Evolutionary conservation across 1,140 invertebrate species (phyloP).

Genomic region (Caligus rogercresseyi): DNA sequence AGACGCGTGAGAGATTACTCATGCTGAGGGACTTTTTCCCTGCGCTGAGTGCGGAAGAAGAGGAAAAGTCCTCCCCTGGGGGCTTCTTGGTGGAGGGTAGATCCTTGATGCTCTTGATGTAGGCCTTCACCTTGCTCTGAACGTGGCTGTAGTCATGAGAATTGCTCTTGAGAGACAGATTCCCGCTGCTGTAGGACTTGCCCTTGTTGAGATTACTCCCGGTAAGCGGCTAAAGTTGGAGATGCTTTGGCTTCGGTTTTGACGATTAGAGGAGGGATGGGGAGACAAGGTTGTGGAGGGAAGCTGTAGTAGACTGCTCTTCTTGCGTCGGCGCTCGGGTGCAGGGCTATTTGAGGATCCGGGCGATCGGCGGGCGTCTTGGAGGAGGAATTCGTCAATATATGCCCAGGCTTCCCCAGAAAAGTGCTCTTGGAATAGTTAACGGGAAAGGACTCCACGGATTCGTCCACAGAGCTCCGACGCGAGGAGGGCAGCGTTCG

Average conservation of each 20-base stretch:
- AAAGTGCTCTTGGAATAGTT: neutral
- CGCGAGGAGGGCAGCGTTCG: neutral
- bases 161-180: neutral
- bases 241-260: neutral
- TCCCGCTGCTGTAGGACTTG: neutral
- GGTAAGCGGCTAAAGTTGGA: neutral
- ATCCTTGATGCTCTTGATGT: slow-evolving; percentile 16
- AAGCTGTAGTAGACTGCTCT: neutral
- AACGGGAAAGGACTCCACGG: neutral
- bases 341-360: neutral
- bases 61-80: slow-evolving; percentile 1
- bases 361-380: neutral
- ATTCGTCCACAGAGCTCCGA: neutral
- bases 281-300: neutral
- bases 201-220: neutral
- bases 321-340: neutral
- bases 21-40: slow-evolving; percentile 11
- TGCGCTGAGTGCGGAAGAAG: neutral
- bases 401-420: neutral
- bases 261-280: too few species aligned
- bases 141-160: slow-evolving; percentile 20
- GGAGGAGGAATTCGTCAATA: neutral
- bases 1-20: slow-evolving; percentile 1
- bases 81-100: neutral
- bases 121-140: slow-evolving; percentile 21